These are phyloP conservation scores for Drosophila austrosaltans DNA, from an alignment of 2,888 invertebrate genomes.

Conservation along the genomic window DNA sequence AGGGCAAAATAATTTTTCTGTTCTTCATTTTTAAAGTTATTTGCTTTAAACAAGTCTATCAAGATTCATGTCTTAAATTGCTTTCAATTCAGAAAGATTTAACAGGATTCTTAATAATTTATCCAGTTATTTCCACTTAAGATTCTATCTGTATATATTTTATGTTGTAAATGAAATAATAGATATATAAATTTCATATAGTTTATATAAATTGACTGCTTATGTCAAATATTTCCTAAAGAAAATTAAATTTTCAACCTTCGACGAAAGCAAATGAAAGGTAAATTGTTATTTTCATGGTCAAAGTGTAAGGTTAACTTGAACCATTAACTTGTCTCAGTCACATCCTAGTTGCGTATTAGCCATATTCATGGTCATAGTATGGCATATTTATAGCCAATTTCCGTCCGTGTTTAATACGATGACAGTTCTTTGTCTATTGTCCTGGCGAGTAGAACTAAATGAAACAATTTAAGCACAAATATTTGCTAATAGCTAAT, in stretches of 20 bases:
- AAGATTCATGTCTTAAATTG: too few relatives aligned
- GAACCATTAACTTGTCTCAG: slow-evolving; percentile 7
- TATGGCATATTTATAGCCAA: slow-evolving; percentile 28
- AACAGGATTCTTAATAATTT: too few relatives aligned
- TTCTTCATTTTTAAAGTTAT: too few relatives aligned
- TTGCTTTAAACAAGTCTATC: too few relatives aligned
- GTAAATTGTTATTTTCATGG: slow-evolving; percentile 5
- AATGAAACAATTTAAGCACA: slow-evolving; percentile 56
- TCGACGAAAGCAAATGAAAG: neutral
- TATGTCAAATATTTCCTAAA: neutral
- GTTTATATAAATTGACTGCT: neutral
- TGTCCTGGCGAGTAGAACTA: slow-evolving; percentile 35
- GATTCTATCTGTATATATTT: too few relatives aligned
- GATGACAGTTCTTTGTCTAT: slow-evolving; percentile 45
- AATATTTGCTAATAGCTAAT: slow-evolving; percentile 53
- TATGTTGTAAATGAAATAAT: too few relatives aligned
- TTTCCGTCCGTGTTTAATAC: slow-evolving; percentile 16
- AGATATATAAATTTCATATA: neutral
- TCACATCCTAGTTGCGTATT: slow-evolving; percentile 5
- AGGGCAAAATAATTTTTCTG: too few relatives aligned
- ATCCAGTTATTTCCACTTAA: too few relatives aligned
- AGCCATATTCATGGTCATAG: slow-evolving; percentile 12
- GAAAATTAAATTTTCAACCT: neutral
- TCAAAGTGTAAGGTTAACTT: slow-evolving; percentile 4
- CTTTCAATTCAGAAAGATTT: too few relatives aligned